Percentiles rank a stretch among this genome's conserved stretches.
phyloP scores from a whole-genome alignment of 2,888 invertebrate species.

The Rhagonycha lutea region DNA sequence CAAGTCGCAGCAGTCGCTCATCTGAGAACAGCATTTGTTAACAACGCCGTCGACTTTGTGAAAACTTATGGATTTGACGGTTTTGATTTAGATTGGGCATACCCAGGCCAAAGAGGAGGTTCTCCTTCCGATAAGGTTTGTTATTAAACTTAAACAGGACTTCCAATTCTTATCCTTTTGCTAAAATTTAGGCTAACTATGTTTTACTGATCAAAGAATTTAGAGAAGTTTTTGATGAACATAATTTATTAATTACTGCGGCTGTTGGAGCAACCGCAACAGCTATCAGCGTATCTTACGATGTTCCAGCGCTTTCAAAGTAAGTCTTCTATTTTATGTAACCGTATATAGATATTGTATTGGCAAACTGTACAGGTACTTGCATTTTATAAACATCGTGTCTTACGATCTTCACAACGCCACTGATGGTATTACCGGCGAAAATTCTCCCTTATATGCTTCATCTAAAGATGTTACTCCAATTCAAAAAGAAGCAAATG shows the following conservation, averaged over 20 bases:
- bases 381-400: constrained; percentile 74
- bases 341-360: neutral
- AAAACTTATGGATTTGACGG: constrained; percentile 68
- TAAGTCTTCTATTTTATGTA: constrained; percentile 39
- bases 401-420: constrained; percentile 74
- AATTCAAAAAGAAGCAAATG: constrained; percentile 36
- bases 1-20: constrained; percentile 55
- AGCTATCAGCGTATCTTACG: constrained; percentile 60
- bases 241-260: constrained; percentile 61
- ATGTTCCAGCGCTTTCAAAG: constrained; percentile 60
- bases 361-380: constrained; percentile 53
- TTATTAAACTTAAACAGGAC: neutral
- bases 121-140: constrained; percentile 41
- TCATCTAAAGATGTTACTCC: constrained; percentile 55
- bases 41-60: constrained; percentile 60
- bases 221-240: constrained; percentile 58
- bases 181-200: constrained; percentile 35
- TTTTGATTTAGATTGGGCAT: constrained; percentile 76
- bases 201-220: too few species aligned
- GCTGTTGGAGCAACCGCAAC: constrained; percentile 61
- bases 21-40: constrained; percentile 55
- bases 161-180: neutral
- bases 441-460: constrained; percentile 68
- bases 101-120: constrained; percentile 64
- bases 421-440: constrained; percentile 67